Evolutionary conservation across 1,140 invertebrate genomes (phyloP), one percentile per base, ranked within the genome.

Genomic region (Hermetia illucens): DNA sequence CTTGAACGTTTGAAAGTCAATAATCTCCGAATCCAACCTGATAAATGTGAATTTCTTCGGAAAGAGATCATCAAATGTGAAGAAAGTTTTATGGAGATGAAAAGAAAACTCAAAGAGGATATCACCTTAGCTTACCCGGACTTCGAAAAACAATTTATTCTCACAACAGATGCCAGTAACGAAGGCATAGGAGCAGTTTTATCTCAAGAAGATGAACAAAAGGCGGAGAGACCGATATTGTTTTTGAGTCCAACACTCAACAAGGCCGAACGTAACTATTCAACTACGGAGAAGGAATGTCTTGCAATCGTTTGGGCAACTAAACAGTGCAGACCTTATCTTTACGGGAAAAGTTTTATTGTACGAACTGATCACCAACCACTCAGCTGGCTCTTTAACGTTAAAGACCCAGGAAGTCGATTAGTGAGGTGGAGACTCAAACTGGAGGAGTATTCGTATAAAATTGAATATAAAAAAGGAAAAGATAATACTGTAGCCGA

Each of bases 301-400:
- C 43, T 73, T 10, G 66, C 63, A 2, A 55, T 72, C 9, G 48
- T 72, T 2, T 65, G 55, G 53, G 58, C 57, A 4, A 49, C 62
- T 2, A 54, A 66, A 41, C 45, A 66, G 24, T 70, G 65, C 41
- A 29, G 57, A 40, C 52, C 53, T n/a, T 72, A 64, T 45, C 38
- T 71, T 4, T 58, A 53, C 40, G 60, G 58, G 22, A 52, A 38
- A 38, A 48, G 58, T 19, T 68, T 71, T 41, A 53, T 31, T 15
- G 58, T 69, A 1, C 30, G 55, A 13, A 70, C 66, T 0, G 69
- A 73, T 43, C 67, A 71, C 37, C 54, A 55, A 44, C 58, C 62
- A 2, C 47, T 71, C 24, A 46, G 36, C 18, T 71, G 60, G 57
- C 40, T 70, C 3, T 18, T 25, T 19, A 47, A 41, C 13, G 42